Evolutionary conservation across 2,113 vertebrate species (phyloP), one percentile per base, ranked within the genome.

Genomic region (Agapornis roseicollis): DNA sequence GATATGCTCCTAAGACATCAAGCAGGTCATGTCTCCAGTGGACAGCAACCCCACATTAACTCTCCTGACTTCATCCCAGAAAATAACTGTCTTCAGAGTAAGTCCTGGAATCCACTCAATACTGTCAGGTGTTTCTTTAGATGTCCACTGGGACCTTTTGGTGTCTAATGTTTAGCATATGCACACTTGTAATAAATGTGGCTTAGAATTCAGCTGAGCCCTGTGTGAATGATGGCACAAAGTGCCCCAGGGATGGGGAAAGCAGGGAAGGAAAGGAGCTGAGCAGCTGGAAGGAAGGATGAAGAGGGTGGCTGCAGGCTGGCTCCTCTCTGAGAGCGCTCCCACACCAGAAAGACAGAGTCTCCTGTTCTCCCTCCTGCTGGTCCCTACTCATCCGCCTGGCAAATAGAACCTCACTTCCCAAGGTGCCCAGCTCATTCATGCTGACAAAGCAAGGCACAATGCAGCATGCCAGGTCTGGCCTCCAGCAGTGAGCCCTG

Each of bases 161-260:
- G 42, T 47, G 65, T 58, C 39, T 80, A 80, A 84, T 1, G 1
- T 31, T 74, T 37, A 35, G 19, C 8, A 17, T 20, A 44, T 2
- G 6, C 39, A 28, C 31, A 19, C 37, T 69, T 42, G 25, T 46
- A 65, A n/a, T n/a, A 80, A 47, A 47, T 49, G 27, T 47, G 27
- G 14, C 65, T 63, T 65, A 53, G 74, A 65, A 70, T 27, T 29
- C 74, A 64, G n/a, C 50, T 82, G 64, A 78, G 37, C 24, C 28
- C 28, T 1, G 0, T 1, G 3, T 31, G 71, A 64, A 56, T 1
- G 4, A 52, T 18, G 37, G 37, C 55, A 76, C 31, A n/a, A 81
- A 87, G 33, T 3, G 23, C 55, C 19, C 15, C 1, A 1, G 19
- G 18, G 35, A 33, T 1, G 7, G 29, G n/a, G 39, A 70, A 63